A percentile compares a stretch with the other conserved stretches of the same genome.
Conservation (phyloP, 2,888 invertebrate species). For the Agrilus biguttatus region DNA sequence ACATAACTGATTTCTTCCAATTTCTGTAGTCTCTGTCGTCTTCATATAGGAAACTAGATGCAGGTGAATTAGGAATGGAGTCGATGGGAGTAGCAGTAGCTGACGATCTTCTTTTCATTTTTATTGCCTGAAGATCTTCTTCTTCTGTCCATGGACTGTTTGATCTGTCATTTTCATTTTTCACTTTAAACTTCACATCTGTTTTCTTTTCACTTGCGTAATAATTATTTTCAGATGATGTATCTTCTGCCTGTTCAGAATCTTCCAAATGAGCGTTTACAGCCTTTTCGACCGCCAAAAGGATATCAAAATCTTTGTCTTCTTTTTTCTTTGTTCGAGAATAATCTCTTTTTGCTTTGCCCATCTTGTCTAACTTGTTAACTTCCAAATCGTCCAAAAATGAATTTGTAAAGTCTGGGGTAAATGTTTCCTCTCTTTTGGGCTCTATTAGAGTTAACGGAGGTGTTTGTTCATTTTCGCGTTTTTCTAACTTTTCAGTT, state of each 20-base stretch:
- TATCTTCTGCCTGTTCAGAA: conserved; percentile 17
- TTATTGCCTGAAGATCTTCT: conserved; percentile 23
- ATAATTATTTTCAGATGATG: conserved; percentile 18
- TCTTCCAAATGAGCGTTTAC: conserved; percentile 22
- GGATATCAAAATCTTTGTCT: conserved; percentile 33
- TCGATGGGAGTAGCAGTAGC: conserved; percentile 40
- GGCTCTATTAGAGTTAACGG: background rate
- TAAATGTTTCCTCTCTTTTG: conserved; percentile 12
- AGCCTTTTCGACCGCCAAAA: conserved; percentile 26
- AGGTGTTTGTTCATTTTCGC: conserved; percentile 6
- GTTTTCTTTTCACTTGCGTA: conserved; percentile 17
- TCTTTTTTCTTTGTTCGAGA: conserved; percentile 36
- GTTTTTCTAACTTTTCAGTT: conserved; percentile 14
- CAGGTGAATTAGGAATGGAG: conserved; percentile 47
- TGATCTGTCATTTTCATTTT: conserved; percentile 34
- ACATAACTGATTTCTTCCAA: conserved; percentile 83
- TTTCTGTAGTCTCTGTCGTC: conserved; percentile 66
- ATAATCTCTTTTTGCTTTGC: conserved; percentile 46
- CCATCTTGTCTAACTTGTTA: conserved; percentile 44
- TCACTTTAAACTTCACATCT: conserved; percentile 24
- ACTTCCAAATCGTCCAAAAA: conserved; percentile 39
- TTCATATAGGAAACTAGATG: conserved; percentile 33
- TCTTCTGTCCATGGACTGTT: conserved; percentile 43
- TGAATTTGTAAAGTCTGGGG: conserved; percentile 21
- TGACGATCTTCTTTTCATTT: conserved; percentile 24